These are phyloP conservation scores for Cosmia pyralina DNA, from an alignment of 2,888 invertebrate species.

Conservation along the genomic window DNA sequence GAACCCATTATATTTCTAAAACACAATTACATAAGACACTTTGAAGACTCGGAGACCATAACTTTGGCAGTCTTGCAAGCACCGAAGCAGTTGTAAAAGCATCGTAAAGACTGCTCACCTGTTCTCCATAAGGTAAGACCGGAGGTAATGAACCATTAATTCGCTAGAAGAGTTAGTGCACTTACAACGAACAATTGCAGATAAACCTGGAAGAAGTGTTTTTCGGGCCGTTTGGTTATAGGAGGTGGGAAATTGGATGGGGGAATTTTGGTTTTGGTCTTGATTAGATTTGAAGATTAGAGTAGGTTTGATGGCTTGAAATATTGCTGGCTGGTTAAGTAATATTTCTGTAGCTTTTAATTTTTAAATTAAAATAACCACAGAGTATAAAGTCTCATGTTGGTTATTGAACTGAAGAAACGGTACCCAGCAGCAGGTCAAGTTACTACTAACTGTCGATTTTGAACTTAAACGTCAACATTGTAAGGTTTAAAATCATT, in stretches of 20 bases:
- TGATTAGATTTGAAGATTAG: constrained; percentile 1
- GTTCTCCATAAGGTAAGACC: constrained; percentile 50
- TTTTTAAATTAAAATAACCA: background rate
- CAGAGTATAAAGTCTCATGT: background rate
- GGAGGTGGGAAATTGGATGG: constrained; percentile 29
- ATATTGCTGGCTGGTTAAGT: background rate
- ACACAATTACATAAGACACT: constrained; percentile 64
- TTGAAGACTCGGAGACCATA: constrained; percentile 59
- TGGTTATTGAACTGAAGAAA: background rate
- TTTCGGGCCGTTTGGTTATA: constrained; percentile 49
- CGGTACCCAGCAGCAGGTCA: no score
- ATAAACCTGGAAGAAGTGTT: constrained; percentile 52
- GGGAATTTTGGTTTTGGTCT: constrained; percentile 23
- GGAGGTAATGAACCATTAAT: constrained; percentile 68
- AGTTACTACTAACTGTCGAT: no score
- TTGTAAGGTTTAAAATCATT: no score
- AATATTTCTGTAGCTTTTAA: background rate
- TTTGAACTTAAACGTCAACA: no score
- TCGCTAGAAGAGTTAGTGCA: constrained; percentile 63
- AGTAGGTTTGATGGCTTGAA: background rate
- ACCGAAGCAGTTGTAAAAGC: constrained; percentile 61
- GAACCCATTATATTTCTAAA: constrained; percentile 63
- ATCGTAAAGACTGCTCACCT: constrained; percentile 65
- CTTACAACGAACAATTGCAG: constrained; percentile 59
- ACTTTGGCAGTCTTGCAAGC: constrained; percentile 58